Base-by-base conservation (phyloP, 2,113 vertebrate species). In the Oncorhynchus kisutch region DNA sequence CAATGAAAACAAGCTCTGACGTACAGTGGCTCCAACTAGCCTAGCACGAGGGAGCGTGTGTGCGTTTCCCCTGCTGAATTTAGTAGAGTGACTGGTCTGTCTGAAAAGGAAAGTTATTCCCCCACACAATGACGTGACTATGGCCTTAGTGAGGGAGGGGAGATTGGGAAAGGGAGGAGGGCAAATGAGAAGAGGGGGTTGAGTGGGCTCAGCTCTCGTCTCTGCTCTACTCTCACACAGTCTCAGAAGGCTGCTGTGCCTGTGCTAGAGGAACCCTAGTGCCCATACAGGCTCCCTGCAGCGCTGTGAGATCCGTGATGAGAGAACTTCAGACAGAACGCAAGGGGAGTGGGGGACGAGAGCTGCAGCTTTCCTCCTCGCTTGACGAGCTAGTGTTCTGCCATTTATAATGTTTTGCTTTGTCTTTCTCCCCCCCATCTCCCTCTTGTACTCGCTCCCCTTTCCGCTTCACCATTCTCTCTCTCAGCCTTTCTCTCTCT, bases 81-180 rank as follows among this genome's bases (percentile, higher is more conserved):
- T 74, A 73, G 83, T 78, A 18, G 14, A 54, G 51, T 54, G 51
- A 84, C 27, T 70, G 79, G 64, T 78, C 77, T 34, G 66, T 86
- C 84, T 85, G 80, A 79, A 87, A 88, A 87, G 86, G 80, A 85
- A 74, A 87, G 76, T 74, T 80, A 64, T 83, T 82, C 75, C 83
- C 82, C 71, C 31, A 74, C 81, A 90, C 89, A 92, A 88, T 90
- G 90, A 90, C 76, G 84, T 88, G 88, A 88, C 88, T 90, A 85
- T 90, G 84, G 85, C 72, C 81, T 85, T 4, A 7, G 78, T 29
- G 73, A 81, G n/a, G n/a, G 80, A 82, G 72, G 64, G 74, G 79
- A 82, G 78, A n/a, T n/a, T 31, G 74, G 25, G 72, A 27, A 29
- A 54, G 60, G 74, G 70, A 51, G 54, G n/a, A 12, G 48, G 62